Base-by-base conservation (phyloP, 2,797 vertebrate species). In the Neostethus bicornis region DNA sequence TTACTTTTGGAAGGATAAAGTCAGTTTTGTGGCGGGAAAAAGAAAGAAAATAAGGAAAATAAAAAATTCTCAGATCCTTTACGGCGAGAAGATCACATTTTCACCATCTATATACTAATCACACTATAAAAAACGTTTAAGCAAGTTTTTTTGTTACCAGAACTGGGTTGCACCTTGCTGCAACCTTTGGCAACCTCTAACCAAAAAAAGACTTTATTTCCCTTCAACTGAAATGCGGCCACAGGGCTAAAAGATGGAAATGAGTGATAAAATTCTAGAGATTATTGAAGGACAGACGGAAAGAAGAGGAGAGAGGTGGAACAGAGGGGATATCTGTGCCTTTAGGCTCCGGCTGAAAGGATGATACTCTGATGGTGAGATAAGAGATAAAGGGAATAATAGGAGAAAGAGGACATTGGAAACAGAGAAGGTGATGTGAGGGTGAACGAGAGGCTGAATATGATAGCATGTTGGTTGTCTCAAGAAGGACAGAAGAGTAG, bases 311-410 rank as follows among this genome's bases (percentile, higher is more conserved):
- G 64, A 49, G 62, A 65, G 77, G 81, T 59, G 79, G 66, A 82
- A 69, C 78, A 63, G 66, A 75, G 83, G 76, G 72, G 75, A 80
- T 87, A 86, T 87, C 79, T 68, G 73, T 72, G 57, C 61, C 70
- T 47, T 39, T 61, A 53, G 73, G 61, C 79, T 61, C 55, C 39
- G 49, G 61, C 81, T 81, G 80, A 78, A 84, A 87, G 75, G 64
- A 62, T 65, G 85, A 89, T 87, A 86, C 75, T 62, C 69, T 61
- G 87, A 88, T 89, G 62, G 67, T 62, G 71, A 75, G 87, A 89
- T 86, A 89, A 78, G 79, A 68, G 66, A 74, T 73, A 43, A 64
- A 59, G 52, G 59, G 70, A 47, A 74, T 44, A 61, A 67, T 44
- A 52, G 64, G 75, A 57, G 73, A 42, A 71, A 51, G 77, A 75